These are phyloP conservation scores for Sylvicapra grimmia DNA, from an alignment of 2,113 vertebrate species.

Conservation along the genomic window DNA sequence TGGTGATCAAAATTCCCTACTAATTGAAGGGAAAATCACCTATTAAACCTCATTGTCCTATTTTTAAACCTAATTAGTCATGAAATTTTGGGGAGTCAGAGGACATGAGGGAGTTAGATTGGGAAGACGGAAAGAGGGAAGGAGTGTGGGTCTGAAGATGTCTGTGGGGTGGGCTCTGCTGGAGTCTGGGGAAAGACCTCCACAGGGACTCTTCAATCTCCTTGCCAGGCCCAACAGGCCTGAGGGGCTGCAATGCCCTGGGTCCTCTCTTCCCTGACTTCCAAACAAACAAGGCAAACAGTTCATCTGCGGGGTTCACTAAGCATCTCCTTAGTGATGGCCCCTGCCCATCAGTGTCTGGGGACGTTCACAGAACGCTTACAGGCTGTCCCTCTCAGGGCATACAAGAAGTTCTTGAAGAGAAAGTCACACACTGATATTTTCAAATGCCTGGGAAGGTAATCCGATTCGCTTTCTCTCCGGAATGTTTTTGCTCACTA, in stretches of 20 bases:
- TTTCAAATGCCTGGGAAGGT: not conserved
- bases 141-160: not conserved
- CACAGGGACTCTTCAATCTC: not conserved
- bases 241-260: accelerated
- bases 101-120: not conserved
- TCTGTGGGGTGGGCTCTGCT: accelerated
- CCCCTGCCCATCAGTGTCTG: not conserved
- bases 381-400: not conserved
- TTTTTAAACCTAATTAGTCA: not conserved
- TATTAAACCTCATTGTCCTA: not conserved
- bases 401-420: not conserved
- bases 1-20: no score
- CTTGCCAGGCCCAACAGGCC: not conserved
- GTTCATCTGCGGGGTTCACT: not conserved
- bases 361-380: not conserved
- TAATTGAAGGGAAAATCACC: not conserved
- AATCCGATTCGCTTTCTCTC: not conserved
- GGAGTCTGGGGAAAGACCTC: accelerated
- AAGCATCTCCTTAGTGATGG: not conserved
- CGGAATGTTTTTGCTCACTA: not conserved
- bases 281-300: not conserved
- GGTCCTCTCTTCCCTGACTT: not conserved
- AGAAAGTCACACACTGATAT: not conserved
- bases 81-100: not conserved
- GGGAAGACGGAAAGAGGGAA: not conserved